Conservation (phyloP, 2,797 vertebrate species). For the Mastacembelus armatus region DNA sequence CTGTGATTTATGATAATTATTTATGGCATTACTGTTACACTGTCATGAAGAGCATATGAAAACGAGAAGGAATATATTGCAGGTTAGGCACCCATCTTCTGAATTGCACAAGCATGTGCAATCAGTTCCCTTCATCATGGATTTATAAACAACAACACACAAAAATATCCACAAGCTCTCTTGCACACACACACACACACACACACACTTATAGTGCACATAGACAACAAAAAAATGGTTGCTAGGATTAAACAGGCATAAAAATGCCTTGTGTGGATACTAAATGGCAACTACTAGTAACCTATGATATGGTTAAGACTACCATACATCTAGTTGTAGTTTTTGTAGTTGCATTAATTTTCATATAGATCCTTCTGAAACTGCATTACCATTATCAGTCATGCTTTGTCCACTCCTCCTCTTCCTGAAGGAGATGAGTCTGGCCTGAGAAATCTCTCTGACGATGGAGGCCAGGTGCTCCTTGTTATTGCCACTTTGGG, state of each 20-base stretch:
- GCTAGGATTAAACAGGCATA: not conserved
- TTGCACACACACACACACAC: not conserved
- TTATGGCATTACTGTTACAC: not conserved
- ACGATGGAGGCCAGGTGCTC: slow-evolving; percentile 78
- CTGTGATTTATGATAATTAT: too few species aligned
- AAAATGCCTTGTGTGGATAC: not conserved
- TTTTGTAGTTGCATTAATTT: too few species aligned
- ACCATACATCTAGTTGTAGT: too few species aligned
- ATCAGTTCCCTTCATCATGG: not conserved
- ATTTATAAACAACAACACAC: not conserved
- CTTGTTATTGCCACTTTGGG: slow-evolving; percentile 75
- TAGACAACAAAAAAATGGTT: not conserved
- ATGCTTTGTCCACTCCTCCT: slow-evolving; percentile 76
- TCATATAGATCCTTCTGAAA: not conserved
- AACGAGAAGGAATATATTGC: not conserved
- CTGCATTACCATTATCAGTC: slow-evolving; percentile 82
- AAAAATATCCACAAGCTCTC: too few species aligned
- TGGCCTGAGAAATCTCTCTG: slow-evolving; percentile 81
- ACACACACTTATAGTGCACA: not conserved
- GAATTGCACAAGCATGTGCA: not conserved
- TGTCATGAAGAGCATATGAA: not conserved
- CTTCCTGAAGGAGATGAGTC: slow-evolving; percentile 81
- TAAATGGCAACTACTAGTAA: not conserved
- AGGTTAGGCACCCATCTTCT: not conserved
- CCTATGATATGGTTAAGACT: too few species aligned